Evolutionary conservation across 2,797 vertebrate species (phyloP).

Genomic region (Furcifer pardalis): DNA sequence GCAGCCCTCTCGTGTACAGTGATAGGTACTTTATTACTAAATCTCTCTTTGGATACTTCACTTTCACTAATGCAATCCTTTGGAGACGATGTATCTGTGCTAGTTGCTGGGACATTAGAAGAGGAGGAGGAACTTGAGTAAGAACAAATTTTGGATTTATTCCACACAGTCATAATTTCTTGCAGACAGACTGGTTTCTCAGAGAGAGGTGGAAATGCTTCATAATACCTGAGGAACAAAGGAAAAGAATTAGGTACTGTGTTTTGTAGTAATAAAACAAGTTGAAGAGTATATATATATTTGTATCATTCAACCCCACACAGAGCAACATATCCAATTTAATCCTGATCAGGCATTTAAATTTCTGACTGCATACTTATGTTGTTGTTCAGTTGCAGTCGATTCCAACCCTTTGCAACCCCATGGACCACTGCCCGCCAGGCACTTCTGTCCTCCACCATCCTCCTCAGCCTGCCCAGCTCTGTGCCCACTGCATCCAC

Average conservation of each 20-base stretch:
- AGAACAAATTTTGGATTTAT: conserved; percentile 91
- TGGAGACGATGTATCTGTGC: conserved; percentile 96
- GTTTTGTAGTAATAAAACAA: background rate
- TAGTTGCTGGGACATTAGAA: conserved; percentile 94
- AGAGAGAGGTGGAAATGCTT: conserved; percentile 98
- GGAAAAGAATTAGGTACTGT: background rate
- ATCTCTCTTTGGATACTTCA: conserved; percentile 84
- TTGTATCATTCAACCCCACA: background rate
- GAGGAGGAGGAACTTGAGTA: conserved; percentile 94
- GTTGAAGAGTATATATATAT: background rate
- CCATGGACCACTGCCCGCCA: no score
- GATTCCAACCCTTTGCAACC: no score
- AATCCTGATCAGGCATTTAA: background rate
- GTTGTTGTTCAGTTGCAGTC: no score
- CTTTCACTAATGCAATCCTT: conserved; percentile 96
- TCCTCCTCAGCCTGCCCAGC: no score
- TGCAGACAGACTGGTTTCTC: conserved; percentile 98
- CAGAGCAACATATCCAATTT: background rate
- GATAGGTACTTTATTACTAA: conserved; percentile 71
- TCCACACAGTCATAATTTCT: conserved; percentile 99
- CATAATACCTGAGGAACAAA: conserved; percentile 90
- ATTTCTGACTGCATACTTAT: background rate
- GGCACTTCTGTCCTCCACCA: no score
- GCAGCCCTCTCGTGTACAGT: conserved; percentile 78
- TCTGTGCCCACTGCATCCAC: no score